phyloP scores from a whole-genome alignment of 2,113 vertebrate genomes.

The Eulacestoma nigropectus region DNA sequence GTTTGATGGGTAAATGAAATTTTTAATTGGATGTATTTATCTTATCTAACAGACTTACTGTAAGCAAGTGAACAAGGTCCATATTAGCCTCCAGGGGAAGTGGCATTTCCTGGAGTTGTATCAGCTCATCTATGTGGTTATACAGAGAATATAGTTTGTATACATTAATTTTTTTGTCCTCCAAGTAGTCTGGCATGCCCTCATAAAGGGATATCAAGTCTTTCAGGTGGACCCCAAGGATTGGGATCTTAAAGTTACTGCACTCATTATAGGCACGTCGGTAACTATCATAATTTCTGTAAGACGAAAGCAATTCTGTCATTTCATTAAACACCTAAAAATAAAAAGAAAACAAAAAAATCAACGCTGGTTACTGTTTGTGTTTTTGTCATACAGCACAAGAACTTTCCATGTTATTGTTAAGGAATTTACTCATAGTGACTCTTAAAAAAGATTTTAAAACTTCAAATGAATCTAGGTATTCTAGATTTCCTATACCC shows the following conservation, averaged over 20 bases:
- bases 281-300: slow-evolving; percentile 92
- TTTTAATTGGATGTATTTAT: not conserved
- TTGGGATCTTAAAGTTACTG: slow-evolving; percentile 90
- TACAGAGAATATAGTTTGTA: slow-evolving; percentile 90
- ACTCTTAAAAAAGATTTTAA: not conserved
- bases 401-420: not conserved
- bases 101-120: slow-evolving; percentile 88
- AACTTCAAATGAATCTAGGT: not conserved
- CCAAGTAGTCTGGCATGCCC: slow-evolving; percentile 90
- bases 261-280: slow-evolving; percentile 84
- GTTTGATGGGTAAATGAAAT: not conserved
- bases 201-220: slow-evolving; percentile 92
- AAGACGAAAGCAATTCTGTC: slow-evolving; percentile 93
- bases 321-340: slow-evolving; percentile 89
- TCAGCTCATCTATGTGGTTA: slow-evolving; percentile 88
- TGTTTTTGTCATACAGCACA: not conserved
- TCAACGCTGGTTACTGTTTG: not conserved
- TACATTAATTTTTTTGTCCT: slow-evolving; percentile 89
- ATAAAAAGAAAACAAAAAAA: slow-evolving; percentile 5
- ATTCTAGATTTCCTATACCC: not conserved
- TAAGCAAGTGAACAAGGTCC: slow-evolving; percentile 92
- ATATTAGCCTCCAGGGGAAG: slow-evolving; percentile 91
- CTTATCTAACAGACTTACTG: slow-evolving; percentile 72
- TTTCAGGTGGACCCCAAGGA: slow-evolving; percentile 93
- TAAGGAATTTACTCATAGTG: not conserved